phyloP scores from a whole-genome alignment of 2,888 invertebrate genomes.

The Leptopterna dolabrata region DNA sequence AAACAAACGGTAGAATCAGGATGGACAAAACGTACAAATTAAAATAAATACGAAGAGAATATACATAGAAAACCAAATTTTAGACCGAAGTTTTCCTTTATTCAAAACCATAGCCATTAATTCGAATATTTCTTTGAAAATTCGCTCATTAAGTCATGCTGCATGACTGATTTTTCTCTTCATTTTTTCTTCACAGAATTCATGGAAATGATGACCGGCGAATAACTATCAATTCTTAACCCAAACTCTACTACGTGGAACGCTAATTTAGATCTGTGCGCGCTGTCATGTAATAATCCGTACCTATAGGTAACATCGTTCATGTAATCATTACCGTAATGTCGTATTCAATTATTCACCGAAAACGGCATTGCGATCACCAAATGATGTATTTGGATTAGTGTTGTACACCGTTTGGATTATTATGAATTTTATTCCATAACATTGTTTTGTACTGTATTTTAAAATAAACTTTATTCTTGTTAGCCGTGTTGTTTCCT shows the following conservation, averaged over 20 bases:
- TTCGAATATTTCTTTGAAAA: no score
- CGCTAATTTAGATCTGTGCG: slow-evolving; percentile 19
- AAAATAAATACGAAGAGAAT: no score
- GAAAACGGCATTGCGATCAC: background rate
- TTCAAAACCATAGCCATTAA: no score
- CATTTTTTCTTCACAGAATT: slow-evolving; percentile 75
- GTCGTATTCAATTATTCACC: background rate
- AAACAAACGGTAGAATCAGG: no score
- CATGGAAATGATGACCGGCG: slow-evolving; percentile 96
- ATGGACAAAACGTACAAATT: no score
- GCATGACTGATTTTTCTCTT: no score
- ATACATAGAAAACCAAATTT: no score
- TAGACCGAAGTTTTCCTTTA: no score
- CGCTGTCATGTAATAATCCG: background rate
- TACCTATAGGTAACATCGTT: background rate
- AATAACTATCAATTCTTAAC: slow-evolving; percentile 69
- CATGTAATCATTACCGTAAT: background rate
- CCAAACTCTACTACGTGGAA: background rate
- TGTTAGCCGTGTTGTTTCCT: background rate
- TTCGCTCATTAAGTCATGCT: no score
- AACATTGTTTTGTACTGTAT: slow-evolving; percentile 39
- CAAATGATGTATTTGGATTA: background rate
- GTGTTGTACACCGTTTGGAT: background rate
- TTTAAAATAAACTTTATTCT: slow-evolving; percentile 35
- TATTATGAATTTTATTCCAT: slow-evolving; percentile 10